Evolutionary conservation across 2,113 vertebrate genomes (phyloP), one percentile per base, ranked within the genome.

Genomic region (Oceanites oceanicus): DNA sequence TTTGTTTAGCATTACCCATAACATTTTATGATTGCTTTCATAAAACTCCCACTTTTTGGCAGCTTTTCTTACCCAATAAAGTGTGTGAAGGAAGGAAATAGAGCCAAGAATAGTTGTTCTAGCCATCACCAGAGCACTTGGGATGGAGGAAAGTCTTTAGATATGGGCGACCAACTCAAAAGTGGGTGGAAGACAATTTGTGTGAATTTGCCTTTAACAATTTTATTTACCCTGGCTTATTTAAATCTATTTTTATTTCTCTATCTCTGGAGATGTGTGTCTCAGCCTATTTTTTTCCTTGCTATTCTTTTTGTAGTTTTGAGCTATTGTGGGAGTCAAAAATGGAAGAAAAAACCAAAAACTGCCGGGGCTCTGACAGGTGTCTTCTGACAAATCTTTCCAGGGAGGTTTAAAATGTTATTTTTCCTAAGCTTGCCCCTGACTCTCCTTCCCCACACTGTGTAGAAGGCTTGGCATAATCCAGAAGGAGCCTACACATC

Each of bases 1-100:
- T 97, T 95, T 94, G 94, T 97, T 97, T 96, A 92, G 82, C 95
- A 92, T 93, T 94, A 82, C 67, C 71, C 63, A 63, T 91, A 95
- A 97, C 66, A 65, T 94, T 96, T 95, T 95, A 92, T 93, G 89
- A 83, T 79, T 90, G 73, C 88, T 94, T 96, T 92, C 66, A 96
- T 89, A 94, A 96, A 97, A 91, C 89, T 94, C 94, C 90, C 79
- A 83, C 93, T 90, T 94, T 94, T n/a, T 95, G 93, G 92, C 94
- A 94, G 73, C 87, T 90, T 90, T 95, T 93, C 81, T 90, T 96
- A 79, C 45, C 76, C 45, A 70, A 91, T 86, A 88, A 95, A 95
- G 78, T 56, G 42, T 87, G 88, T 45, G 66, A 90, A 91, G 88
- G 42, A 90, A 92, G 61, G 38, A 82, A 95, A 84, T 29, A 73